Evolutionary conservation across 2,113 vertebrate genomes (phyloP).

Genomic region (Cephalophus harveyi): DNA sequence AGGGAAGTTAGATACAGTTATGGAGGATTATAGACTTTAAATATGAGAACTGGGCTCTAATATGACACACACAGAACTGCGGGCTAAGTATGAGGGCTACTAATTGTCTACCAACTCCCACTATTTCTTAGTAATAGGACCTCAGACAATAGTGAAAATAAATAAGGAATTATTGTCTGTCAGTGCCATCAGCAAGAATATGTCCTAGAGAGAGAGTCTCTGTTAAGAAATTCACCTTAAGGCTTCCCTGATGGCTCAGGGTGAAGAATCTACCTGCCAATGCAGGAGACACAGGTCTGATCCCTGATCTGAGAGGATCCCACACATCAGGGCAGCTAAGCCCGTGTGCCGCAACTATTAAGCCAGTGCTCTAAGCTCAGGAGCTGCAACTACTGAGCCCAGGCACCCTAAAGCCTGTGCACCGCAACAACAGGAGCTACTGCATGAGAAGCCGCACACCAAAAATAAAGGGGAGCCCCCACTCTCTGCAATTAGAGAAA

Average conservation of each 20-base stretch:
- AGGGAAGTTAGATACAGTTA: neutral
- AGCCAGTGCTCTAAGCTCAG: neutral
- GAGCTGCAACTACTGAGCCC: neutral
- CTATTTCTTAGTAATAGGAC: neutral
- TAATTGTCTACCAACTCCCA: neutral
- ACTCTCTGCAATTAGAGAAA: neutral
- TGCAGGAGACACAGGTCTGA: neutral
- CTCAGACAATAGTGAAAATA: neutral
- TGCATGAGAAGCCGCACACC: rapidly evolving
- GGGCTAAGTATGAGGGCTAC: neutral
- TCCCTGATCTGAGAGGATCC: neutral
- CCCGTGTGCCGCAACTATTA: neutral
- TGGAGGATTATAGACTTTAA: neutral
- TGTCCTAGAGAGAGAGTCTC: neutral
- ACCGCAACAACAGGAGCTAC: neutral
- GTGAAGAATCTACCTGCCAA: neutral
- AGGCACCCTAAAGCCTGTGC: neutral
- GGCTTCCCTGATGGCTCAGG: neutral
- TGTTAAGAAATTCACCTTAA: neutral
- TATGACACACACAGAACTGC: neutral
- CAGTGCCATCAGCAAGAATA: neutral
- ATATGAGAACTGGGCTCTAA: neutral
- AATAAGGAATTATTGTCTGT: neutral
- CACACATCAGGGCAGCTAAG: neutral
- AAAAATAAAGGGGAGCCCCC: neutral